Conservation (phyloP, 1,140 invertebrate species). For the Pogonomyrmex californicus region DNA sequence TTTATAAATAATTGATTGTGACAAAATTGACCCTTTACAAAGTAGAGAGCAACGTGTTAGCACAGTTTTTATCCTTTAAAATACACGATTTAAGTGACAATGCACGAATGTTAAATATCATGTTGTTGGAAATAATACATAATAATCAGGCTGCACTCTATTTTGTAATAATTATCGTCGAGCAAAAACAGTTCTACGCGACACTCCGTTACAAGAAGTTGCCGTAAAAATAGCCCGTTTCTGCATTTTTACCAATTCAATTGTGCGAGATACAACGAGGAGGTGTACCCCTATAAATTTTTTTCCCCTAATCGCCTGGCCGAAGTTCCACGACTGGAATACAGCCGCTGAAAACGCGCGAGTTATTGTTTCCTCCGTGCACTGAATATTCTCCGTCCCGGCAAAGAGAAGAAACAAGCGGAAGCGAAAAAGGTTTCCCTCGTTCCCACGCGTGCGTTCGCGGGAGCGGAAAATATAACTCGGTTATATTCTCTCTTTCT, state of each 20-base stretch:
- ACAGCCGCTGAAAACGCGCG: constrained; percentile 55
- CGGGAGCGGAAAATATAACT: constrained; percentile 57
- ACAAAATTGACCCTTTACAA: neutral
- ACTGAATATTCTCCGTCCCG: constrained; percentile 43
- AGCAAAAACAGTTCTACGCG: neutral
- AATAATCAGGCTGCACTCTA: neutral
- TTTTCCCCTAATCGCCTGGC: constrained; percentile 31
- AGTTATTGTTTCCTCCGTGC: constrained; percentile 63
- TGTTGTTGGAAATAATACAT: neutral
- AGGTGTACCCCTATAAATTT: constrained; percentile 42
- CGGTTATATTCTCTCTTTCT: constrained; percentile 30
- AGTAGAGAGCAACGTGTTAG: neutral
- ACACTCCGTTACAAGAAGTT: neutral
- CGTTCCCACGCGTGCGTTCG: constrained; percentile 42
- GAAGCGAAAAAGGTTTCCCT: constrained; percentile 57
- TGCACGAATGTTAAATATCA: neutral
- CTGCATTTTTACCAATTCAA: constrained; percentile 21
- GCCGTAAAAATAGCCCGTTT: constrained; percentile 16
- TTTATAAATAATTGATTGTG: neutral
- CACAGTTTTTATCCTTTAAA: neutral
- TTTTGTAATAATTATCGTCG: neutral
- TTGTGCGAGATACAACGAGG: constrained; percentile 8
- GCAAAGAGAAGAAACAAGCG: constrained; percentile 47
- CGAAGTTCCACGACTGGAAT: constrained; percentile 44
- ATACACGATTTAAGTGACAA: neutral